These are phyloP conservation scores for Geotria australis DNA, from an alignment of 2,797 vertebrate genomes.

Conservation along the genomic window DNA sequence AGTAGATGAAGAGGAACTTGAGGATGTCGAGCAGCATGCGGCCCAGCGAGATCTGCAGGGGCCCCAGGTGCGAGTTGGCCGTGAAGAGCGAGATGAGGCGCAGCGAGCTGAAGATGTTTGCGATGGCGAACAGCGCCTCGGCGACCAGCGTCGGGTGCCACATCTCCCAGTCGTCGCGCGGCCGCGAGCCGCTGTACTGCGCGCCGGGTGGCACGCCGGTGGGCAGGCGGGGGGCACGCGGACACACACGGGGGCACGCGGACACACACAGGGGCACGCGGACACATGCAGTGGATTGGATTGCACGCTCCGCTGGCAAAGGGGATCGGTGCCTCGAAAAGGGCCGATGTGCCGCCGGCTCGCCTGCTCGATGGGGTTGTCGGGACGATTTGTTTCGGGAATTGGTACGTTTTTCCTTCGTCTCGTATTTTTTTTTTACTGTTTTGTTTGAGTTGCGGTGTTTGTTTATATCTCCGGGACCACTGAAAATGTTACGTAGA, in stretches of 20 bases:
- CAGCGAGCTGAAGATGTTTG: slow-evolving; percentile 93
- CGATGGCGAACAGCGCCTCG: slow-evolving; percentile 73
- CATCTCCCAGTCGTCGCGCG: slow-evolving; percentile 45
- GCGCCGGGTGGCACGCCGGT: slow-evolving; percentile 5
- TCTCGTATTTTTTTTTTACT: no score
- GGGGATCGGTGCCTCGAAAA: no score
- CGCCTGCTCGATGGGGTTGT: no score
- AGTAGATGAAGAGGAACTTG: slow-evolving; percentile 97
- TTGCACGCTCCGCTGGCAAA: no score
- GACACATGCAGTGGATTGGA: no score
- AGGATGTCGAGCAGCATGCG: slow-evolving; percentile 93
- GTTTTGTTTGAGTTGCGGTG: no score
- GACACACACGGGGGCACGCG: neutral
- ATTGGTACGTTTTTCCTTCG: no score
- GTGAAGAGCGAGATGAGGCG: slow-evolving; percentile 87
- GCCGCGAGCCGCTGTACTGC: slow-evolving; percentile 30
- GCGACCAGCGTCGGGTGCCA: slow-evolving; percentile 85
- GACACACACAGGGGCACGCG: no score
- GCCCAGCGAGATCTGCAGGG: slow-evolving; percentile 81
- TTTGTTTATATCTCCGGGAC: no score
- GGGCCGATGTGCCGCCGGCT: no score
- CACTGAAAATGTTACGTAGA: no score
- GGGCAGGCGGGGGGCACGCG: neutral
- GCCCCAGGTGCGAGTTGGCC: slow-evolving; percentile 86
- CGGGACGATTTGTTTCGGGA: no score